Evolutionary conservation across 2,888 invertebrate genomes (phyloP).

Genomic region (Pinctada fucata): DNA sequence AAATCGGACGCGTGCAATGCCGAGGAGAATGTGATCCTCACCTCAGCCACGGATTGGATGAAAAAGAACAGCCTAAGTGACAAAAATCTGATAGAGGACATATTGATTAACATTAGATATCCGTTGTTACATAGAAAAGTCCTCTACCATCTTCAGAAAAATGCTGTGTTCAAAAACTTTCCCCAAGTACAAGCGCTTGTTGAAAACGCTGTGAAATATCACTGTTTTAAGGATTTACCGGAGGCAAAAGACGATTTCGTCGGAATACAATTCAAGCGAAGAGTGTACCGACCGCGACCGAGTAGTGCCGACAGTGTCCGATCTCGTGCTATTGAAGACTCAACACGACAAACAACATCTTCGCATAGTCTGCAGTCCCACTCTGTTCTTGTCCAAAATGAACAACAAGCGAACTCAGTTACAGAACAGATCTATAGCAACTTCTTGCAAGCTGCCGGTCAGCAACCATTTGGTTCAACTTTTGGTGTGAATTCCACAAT

Average conservation of each 20-base stretch:
- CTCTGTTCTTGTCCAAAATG: conserved; percentile 26
- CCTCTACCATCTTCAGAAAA: conserved; percentile 69
- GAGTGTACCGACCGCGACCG: conserved; percentile 12
- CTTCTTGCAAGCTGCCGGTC: conserved; percentile 6
- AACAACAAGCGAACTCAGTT: conserved; percentile 11
- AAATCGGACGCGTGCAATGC: conserved; percentile 64
- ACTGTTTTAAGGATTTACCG: conserved; percentile 70
- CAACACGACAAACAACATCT: background rate
- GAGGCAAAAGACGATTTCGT: conserved; percentile 68
- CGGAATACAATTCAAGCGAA: conserved; percentile 59
- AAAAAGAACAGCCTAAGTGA: conserved; percentile 69
- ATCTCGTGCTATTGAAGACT: background rate
- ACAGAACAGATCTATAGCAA: conserved; percentile 27
- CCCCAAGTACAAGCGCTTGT: conserved; percentile 67
- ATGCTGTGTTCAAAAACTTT: conserved; percentile 71
- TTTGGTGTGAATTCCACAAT: background rate
- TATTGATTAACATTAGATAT: conserved; percentile 69
- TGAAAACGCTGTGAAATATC: conserved; percentile 66
- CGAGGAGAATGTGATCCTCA: conserved; percentile 69
- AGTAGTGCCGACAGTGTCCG: conserved; percentile 8
- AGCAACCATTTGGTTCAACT: background rate
- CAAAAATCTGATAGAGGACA: conserved; percentile 68
- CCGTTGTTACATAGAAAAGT: conserved; percentile 67
- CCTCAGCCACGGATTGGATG: conserved; percentile 72
- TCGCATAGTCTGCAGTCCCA: conserved; percentile 14